phyloP scores from a whole-genome alignment of 2,113 vertebrate genomes.

The Machaerirhynchus nigripectus region DNA sequence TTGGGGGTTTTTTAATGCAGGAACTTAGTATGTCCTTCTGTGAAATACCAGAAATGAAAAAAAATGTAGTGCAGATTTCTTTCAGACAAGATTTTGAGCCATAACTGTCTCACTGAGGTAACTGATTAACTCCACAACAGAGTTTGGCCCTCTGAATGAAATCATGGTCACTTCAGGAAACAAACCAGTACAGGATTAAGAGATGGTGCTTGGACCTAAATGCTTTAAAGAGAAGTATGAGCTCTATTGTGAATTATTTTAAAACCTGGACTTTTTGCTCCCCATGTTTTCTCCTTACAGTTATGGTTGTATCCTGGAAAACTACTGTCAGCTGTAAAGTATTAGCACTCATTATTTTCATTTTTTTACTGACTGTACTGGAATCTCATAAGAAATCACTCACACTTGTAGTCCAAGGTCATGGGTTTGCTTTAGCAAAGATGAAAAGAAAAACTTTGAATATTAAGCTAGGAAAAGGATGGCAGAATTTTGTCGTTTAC shows the following conservation, averaged over 20 bases:
- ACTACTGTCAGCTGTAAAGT: background rate
- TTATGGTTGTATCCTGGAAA: background rate
- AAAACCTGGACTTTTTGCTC: background rate
- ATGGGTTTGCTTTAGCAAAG: background rate
- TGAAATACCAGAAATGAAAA: background rate
- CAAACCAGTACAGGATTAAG: background rate
- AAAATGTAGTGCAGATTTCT: background rate
- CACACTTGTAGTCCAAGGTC: background rate
- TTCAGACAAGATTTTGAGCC: background rate
- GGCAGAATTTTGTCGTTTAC: background rate
- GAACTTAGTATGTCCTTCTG: background rate
- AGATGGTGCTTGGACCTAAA: background rate
- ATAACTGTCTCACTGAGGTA: background rate
- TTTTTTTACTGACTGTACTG: background rate
- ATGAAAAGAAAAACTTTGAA: background rate
- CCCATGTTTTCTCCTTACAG: background rate
- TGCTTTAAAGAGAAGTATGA: background rate
- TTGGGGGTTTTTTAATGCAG: rapidly evolving
- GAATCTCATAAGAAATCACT: background rate
- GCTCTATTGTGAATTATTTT: background rate
- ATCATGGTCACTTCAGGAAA: background rate
- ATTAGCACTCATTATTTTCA: background rate
- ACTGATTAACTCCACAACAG: background rate
- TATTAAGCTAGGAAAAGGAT: background rate
- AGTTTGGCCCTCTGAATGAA: background rate